These are phyloP conservation scores for Aphaenogaster rudis DNA, from an alignment of 1,140 invertebrate species.

Conservation along the genomic window DNA sequence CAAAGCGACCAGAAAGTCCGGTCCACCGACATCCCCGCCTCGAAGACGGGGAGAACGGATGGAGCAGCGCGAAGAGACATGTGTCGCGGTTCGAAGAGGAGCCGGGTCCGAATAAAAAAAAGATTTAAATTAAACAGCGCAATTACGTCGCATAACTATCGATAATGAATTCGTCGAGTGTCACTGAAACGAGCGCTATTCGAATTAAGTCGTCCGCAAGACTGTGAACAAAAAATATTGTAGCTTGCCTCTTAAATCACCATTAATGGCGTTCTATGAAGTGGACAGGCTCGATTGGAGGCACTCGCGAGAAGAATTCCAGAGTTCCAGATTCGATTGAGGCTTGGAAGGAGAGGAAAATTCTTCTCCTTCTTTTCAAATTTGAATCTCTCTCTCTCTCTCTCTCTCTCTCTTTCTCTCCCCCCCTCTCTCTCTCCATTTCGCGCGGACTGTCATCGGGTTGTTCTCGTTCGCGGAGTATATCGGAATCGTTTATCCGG, in stretches of 20 bases:
- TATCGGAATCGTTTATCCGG: conserved; percentile 9
- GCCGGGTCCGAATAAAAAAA: not conserved
- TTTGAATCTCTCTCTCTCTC: not conserved
- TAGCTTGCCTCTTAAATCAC: not conserved
- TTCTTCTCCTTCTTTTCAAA: not conserved
- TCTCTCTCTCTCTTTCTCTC: not conserved
- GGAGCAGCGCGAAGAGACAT: not conserved
- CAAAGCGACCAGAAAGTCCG: conserved; percentile 43
- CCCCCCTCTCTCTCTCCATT: not conserved
- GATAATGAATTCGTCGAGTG: conserved; percentile 1
- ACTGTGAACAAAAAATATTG: not conserved
- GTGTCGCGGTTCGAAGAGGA: not conserved
- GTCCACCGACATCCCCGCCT: not conserved
- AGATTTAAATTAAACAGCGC: not conserved
- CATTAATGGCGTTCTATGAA: not conserved
- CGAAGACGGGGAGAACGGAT: not conserved
- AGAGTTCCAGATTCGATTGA: not conserved
- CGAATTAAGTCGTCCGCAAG: conserved; percentile 5
- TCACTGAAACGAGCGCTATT: conserved; percentile 1
- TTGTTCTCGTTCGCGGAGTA: not conserved
- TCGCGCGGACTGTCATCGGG: not conserved
- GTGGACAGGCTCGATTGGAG: not conserved
- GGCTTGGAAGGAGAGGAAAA: not conserved
- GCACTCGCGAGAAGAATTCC: not conserved
- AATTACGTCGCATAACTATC: conserved; percentile 19